Percentiles rank a stretch among this genome's conserved stretches.
These are phyloP conservation scores for Caerostris extrusa DNA, from an alignment of 1,140 invertebrate genomes.

Conservation along the genomic window DNA sequence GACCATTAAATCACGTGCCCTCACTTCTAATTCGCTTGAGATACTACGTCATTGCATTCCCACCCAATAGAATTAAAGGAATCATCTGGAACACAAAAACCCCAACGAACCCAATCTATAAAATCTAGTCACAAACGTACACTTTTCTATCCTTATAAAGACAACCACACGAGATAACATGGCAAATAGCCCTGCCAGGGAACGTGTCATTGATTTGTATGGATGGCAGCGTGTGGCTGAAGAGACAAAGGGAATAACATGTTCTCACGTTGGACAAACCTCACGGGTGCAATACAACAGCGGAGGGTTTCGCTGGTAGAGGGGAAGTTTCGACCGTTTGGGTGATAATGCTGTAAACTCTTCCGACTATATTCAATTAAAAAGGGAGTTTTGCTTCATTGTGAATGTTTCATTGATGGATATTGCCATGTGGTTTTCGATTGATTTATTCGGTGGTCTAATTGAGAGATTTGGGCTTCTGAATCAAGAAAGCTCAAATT, in stretches of 20 bases:
- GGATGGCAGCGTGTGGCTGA: neutral
- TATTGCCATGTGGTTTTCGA: too few species aligned
- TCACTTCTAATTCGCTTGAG: too few species aligned
- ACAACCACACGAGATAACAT: neutral
- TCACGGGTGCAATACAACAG: neutral
- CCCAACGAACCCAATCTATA: neutral
- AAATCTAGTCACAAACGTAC: neutral
- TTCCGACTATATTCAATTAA: too few species aligned
- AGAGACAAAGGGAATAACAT: neutral
- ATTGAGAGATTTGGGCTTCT: too few species aligned
- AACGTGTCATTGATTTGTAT: neutral
- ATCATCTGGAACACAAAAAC: neutral
- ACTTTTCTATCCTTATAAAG: neutral
- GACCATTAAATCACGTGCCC: too few species aligned
- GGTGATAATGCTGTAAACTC: neutral
- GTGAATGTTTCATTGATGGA: too few species aligned
- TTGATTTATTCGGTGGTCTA: too few species aligned
- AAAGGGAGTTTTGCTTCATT: too few species aligned
- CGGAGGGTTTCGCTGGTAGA: neutral
- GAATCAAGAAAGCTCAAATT: too few species aligned
- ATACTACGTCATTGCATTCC: too few species aligned
- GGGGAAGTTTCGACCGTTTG: neutral
- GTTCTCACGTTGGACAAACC: neutral
- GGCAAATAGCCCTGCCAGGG: neutral
- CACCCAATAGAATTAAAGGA: neutral